Base-by-base conservation (phyloP, 64 coral and sea anemone species). In the Anthopleura sola region DNA sequence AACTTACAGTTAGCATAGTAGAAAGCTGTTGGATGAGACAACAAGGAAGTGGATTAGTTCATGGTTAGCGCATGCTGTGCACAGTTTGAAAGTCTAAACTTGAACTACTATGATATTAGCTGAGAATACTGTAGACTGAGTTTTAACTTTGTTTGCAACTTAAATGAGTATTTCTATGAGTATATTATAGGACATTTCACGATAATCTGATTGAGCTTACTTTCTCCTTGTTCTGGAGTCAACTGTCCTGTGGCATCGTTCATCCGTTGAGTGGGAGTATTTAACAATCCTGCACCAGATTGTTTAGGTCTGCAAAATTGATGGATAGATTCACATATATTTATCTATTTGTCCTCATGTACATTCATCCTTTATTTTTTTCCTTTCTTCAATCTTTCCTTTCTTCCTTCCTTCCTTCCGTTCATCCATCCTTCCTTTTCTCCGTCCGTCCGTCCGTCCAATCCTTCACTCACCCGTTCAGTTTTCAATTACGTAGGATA, bases 1-100 rank as follows among this genome's bases (percentile, higher is more conserved):
- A 99, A 99, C 62, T 90, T 99, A 55, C 84, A 87, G 36, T 99
- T 89, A 17, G 90, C 92, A 84, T 99, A 99, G 90, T 91, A 99
- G 81, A 95, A 99, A 39, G 97, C 97, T 99, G 87, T 33, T 13
- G 44, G 20, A 71, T 10, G 3, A 31, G 23, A 71, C 29, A 11
- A 71, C 9, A 71, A 71, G n/a, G 24, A 62, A 23, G 24, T 24
- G 23, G 23, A 62, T 62, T 53, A 53, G 13, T 11, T 48, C 11
- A 48, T 11, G 46, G n/a, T n/a, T n/a, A 44, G 40, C 9, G 40
- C 9, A 44, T 44, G 9, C 40, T 44, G 2, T 44, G 40, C 9
- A 8, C 40, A 44, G 40, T 2, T 44, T 44, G n/a, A 44, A 44
- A 44, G 4, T 44, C 9, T 44, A 8, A 44, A 44, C 40, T 44